Evolutionary conservation across 2,888 invertebrate genomes (phyloP).

Genomic region (Onchidella celtica): DNA sequence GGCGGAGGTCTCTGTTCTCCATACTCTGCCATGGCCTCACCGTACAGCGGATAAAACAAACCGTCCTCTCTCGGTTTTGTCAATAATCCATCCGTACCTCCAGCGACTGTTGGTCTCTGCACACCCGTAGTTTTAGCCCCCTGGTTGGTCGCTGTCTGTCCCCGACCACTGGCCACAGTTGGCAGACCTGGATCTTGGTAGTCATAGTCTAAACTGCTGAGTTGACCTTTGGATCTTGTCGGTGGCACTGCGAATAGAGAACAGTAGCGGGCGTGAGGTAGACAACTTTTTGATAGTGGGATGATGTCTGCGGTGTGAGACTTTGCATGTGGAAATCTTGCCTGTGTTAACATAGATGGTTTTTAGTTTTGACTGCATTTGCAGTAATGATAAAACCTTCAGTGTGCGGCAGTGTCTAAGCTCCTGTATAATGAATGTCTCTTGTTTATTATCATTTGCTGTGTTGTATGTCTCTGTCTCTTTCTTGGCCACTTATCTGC

Average conservation of each 20-base stretch:
- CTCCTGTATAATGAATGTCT: too few relatives aligned
- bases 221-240: not conserved
- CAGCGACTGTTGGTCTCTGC: not conserved
- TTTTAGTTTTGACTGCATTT: too few relatives aligned
- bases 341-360: too few relatives aligned
- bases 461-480: too few relatives aligned
- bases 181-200: constrained; percentile 2
- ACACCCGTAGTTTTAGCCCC: not conserved
- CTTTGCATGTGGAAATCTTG: too few relatives aligned
- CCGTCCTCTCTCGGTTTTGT: not conserved
- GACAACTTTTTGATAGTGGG: too few relatives aligned
- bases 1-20: not conserved
- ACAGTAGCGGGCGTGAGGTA: not conserved
- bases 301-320: too few relatives aligned
- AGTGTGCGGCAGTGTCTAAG: too few relatives aligned
- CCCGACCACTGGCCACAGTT: not conserved
- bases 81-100: too few relatives aligned
- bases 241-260: not conserved
- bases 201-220: constrained; percentile 23
- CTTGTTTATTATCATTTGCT: too few relatives aligned
- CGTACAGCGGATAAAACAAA: constrained; percentile 10
- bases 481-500: too few relatives aligned
- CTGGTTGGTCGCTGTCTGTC: not conserved
- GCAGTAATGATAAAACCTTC: too few relatives aligned
- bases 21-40: not conserved